These are phyloP conservation scores for Salvelinus sp. DNA, from an alignment of 2,113 vertebrate species.

Conservation along the genomic window DNA sequence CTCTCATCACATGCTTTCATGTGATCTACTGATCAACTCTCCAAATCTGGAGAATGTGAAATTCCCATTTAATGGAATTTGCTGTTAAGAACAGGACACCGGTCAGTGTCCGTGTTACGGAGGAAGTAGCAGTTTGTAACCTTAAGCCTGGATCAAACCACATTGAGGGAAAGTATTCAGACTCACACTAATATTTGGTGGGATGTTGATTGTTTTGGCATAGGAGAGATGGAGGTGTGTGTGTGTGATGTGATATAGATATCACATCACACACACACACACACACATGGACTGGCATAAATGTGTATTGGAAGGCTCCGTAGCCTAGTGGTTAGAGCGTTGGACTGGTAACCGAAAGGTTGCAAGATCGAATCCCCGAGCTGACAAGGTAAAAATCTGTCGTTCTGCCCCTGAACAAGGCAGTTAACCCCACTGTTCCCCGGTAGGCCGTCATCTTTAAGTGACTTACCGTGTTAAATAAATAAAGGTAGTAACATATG, in stretches of 20 bases:
- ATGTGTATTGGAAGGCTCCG: too few relatives aligned
- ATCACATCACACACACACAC: too few relatives aligned
- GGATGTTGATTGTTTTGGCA: slow-evolving; percentile 18
- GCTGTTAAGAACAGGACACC: slow-evolving; percentile 64
- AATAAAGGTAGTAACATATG: too few relatives aligned
- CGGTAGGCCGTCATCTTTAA: too few relatives aligned
- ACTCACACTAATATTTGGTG: slow-evolving; percentile 51
- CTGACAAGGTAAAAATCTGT: too few relatives aligned
- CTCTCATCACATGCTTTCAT: slow-evolving; percentile 79
- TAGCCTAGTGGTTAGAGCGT: too few relatives aligned
- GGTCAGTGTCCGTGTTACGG: slow-evolving; percentile 61
- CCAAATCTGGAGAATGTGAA: slow-evolving; percentile 73
- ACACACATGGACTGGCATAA: too few relatives aligned
- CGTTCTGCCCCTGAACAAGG: too few relatives aligned
- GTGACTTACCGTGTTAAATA: too few relatives aligned
- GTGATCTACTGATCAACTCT: slow-evolving; percentile 75
- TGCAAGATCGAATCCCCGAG: too few relatives aligned
- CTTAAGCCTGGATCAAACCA: slow-evolving; percentile 34
- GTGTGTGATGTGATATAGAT: not conserved
- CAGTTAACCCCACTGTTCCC: too few relatives aligned
- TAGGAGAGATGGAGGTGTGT: not conserved
- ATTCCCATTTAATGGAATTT: slow-evolving; percentile 78
- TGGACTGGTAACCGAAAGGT: too few relatives aligned
- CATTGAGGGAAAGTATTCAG: slow-evolving; percentile 29
- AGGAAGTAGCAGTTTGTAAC: slow-evolving; percentile 40